phyloP scores from a whole-genome alignment of 2,797 vertebrate genomes.

The Toxotes lorentzi region DNA sequence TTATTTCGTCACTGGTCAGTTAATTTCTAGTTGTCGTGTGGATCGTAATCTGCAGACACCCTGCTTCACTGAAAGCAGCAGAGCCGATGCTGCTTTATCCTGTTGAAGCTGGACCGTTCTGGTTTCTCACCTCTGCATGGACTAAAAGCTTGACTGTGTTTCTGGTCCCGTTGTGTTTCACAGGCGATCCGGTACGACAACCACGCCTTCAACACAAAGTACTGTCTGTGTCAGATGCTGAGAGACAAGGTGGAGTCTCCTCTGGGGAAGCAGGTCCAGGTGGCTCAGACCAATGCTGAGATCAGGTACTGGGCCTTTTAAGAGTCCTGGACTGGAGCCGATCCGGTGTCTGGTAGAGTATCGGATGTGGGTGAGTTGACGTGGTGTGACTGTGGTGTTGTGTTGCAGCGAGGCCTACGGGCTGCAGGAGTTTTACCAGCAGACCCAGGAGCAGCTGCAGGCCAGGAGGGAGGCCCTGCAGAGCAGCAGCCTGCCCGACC shows the following conservation, averaged over 20 bases:
- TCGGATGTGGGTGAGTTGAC: background rate
- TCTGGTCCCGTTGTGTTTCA: background rate
- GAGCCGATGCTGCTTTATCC: too few relatives aligned
- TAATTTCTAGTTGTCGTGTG: too few relatives aligned
- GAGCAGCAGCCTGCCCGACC: conserved; percentile 64
- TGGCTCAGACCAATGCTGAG: conserved; percentile 90
- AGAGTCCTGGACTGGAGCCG: background rate
- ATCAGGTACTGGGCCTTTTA: conserved; percentile 86
- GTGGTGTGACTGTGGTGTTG: background rate
- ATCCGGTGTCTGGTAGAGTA: too few relatives aligned
- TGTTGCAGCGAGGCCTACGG: conserved; percentile 89
- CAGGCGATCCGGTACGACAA: conserved; percentile 96
- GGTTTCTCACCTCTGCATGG: too few relatives aligned
- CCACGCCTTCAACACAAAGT: conserved; percentile 96
- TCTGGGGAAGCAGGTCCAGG: conserved; percentile 92
- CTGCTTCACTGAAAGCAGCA: too few relatives aligned
- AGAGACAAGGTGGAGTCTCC: conserved; percentile 93
- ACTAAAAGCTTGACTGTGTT: background rate
- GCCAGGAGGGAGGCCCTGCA: conserved; percentile 77
- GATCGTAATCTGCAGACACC: too few relatives aligned
- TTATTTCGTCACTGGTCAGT: too few relatives aligned
- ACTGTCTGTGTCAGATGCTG: conserved; percentile 98
- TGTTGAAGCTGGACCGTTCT: background rate
- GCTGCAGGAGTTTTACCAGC: conserved; percentile 87
- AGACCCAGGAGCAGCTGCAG: conserved; percentile 81